Conservation (phyloP, 2,113 vertebrate genomes). For the Cephalopterus ornatus region DNA sequence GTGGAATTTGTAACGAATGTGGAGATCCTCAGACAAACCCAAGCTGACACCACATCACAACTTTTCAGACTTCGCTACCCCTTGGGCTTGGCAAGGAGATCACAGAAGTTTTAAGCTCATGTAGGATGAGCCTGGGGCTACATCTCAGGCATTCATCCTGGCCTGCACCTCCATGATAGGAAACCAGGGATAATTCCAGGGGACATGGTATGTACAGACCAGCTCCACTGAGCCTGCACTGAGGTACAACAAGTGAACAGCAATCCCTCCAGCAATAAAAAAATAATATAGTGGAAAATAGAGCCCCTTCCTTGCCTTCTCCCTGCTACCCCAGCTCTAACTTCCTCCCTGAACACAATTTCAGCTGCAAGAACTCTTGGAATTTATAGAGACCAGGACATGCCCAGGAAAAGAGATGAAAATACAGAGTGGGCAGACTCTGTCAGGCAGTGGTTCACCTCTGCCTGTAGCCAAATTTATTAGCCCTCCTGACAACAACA, state of each 20-base stretch:
- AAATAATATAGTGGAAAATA: not conserved
- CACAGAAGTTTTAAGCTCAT: not conserved
- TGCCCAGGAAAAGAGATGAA: not conserved
- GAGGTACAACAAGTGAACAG: not conserved
- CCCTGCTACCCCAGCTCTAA: not conserved
- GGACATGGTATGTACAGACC: not conserved
- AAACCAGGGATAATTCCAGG: not conserved
- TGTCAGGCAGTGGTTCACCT: not conserved
- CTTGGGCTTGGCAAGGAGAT: not conserved
- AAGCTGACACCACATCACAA: not conserved
- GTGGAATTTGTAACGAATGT: accelerated
- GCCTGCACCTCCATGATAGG: not conserved
- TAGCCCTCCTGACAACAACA: not conserved
- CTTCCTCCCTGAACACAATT: not conserved
- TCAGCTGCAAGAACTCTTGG: not conserved
- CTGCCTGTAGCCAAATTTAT: not conserved
- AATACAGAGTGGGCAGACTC: not conserved
- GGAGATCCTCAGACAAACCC: not conserved
- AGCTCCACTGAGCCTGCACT: not conserved
- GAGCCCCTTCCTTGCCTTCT: not conserved
- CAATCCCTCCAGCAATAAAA: not conserved
- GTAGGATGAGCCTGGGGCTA: not conserved
- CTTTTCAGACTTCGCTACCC: not conserved
- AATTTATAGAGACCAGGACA: not conserved
- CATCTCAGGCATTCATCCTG: not conserved